phyloP scores from a whole-genome alignment of 2,113 vertebrate species.

The Burhinus bistriatus region DNA sequence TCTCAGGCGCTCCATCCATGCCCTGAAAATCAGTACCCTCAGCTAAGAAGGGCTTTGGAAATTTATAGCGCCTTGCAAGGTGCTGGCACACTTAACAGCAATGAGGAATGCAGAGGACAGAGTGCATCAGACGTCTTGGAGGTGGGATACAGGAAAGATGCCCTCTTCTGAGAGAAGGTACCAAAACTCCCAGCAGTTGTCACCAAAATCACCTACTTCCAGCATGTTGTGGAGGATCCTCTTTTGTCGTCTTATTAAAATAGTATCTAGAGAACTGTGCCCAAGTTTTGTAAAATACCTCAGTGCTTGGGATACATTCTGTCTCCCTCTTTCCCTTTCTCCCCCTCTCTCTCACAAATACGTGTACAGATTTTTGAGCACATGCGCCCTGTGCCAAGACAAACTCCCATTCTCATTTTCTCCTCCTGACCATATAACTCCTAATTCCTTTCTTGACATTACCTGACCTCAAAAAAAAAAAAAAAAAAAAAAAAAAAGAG shows the following conservation, averaged over 20 bases:
- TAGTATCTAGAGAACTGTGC: neutral
- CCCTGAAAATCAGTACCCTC: fast-evolving
- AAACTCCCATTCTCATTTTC: neutral
- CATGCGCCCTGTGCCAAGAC: neutral
- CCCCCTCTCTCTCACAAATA: neutral
- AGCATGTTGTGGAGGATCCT: neutral
- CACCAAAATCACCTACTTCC: neutral
- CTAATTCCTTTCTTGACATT: neutral
- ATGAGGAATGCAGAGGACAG: neutral
- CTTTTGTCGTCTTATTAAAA: neutral
- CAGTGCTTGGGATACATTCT: neutral
- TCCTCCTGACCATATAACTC: neutral
- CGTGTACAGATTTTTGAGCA: neutral
- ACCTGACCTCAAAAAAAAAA: neutral
- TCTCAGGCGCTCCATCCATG: neutral
- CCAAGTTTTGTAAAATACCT: neutral
- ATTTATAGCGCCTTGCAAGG: neutral
- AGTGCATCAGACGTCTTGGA: neutral
- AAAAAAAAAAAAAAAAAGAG: neutral
- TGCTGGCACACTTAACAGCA: neutral
- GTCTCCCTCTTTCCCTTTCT: neutral
- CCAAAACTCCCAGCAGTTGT: neutral
- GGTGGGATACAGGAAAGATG: neutral
- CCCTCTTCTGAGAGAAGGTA: neutral
- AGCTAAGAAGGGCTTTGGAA: neutral